Evolutionary conservation across 53 echinoderm and acorn worm species (phyloP).

Genomic region (Apostichopus leukothele): DNA sequence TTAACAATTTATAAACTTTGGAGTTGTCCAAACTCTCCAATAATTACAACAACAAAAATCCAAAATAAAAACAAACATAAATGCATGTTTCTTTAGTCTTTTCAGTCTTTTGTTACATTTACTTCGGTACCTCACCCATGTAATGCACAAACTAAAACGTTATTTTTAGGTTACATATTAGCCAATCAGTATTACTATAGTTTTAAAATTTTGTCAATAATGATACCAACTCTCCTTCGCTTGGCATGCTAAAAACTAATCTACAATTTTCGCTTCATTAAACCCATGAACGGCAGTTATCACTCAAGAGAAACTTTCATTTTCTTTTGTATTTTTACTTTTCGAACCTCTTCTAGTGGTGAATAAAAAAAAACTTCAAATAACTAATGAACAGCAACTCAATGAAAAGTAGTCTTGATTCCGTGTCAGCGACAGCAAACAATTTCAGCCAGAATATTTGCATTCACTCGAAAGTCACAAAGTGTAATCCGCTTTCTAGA

Average conservation of each 20-base stretch:
- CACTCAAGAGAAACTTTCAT: slow-evolving; percentile 24
- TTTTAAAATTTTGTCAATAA: not conserved
- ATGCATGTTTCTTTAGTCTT: no score
- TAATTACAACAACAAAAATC: no score
- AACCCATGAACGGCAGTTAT: slow-evolving; percentile 16
- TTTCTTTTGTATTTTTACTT: slow-evolving; percentile 10
- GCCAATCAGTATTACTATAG: no score
- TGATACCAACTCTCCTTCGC: not conserved
- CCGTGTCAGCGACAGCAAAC: slow-evolving; percentile 33
- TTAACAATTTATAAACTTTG: no score
- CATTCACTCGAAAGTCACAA: slow-evolving; percentile 15
- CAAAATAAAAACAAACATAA: no score
- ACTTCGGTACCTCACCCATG: no score
- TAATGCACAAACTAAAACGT: no score
- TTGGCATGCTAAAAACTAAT: slow-evolving; percentile 35
- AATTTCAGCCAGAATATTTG: slow-evolving; percentile 27
- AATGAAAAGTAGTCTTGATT: slow-evolving; percentile 13
- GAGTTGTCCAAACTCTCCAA: no score
- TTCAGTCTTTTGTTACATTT: no score
- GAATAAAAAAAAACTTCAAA: not conserved
- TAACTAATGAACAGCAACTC: slow-evolving; percentile 19
- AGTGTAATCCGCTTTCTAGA: slow-evolving; percentile 34
- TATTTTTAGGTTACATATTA: no score
- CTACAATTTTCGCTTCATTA: slow-evolving; percentile 25
- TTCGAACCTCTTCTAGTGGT: not conserved